phyloP scores from a whole-genome alignment of 2,797 vertebrate genomes.

The Coreius guichenoti region DNA sequence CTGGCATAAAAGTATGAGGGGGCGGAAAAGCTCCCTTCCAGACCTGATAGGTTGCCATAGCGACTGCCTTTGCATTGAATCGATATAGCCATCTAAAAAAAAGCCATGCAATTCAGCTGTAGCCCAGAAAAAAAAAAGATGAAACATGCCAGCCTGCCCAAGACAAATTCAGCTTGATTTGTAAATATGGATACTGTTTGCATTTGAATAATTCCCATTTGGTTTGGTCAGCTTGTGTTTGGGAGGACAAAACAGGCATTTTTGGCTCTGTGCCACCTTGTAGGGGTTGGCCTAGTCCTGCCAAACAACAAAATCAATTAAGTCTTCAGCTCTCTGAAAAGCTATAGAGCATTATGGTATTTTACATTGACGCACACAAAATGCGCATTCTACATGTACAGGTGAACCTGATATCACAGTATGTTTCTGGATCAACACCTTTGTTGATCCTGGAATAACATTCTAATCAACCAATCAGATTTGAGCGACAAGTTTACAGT shows the following conservation, averaged over 20 bases:
- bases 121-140: conserved; percentile 41
- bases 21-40: conserved; percentile 71
- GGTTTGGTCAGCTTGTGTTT: conserved; percentile 33
- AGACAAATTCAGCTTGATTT: conserved; percentile 33
- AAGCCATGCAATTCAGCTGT: conserved; percentile 60
- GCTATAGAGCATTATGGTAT: conserved; percentile 3
- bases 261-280: conserved; percentile 25
- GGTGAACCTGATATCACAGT: neutral
- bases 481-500: neutral
- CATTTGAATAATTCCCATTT: conserved; percentile 37
- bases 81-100: conserved; percentile 60
- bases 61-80: conserved; percentile 81
- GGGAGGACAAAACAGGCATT: conserved; percentile 18
- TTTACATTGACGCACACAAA: neutral
- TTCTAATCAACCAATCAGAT: neutral
- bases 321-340: conserved; percentile 44
- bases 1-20: conserved; percentile 56
- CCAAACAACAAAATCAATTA: conserved; percentile 44
- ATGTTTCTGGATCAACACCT: neutral
- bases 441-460: no score
- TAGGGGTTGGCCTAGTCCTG: conserved; percentile 31
- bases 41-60: conserved; percentile 82
- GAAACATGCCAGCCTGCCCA: conserved; percentile 28
- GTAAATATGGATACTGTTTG: conserved; percentile 43
- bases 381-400: neutral